A percentile compares a stretch with the other conserved stretches of the same genome.
phyloP scores from a whole-genome alignment of 2,888 invertebrate genomes.

The Heliothis peltigera region DNA sequence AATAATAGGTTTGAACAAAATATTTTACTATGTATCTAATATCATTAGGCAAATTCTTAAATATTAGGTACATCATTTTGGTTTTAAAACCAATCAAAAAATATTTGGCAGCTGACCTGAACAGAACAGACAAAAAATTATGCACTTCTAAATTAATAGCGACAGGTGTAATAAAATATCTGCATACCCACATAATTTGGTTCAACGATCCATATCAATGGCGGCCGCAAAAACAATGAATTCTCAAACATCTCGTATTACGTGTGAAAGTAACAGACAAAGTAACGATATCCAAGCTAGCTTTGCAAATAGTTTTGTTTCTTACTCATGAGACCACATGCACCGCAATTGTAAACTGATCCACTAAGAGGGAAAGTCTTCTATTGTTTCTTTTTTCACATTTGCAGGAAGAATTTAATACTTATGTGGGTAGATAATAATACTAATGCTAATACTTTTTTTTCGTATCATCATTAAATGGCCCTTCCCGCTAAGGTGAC shows the following conservation, averaged over 20 bases:
- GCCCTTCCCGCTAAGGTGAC: no score
- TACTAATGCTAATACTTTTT: no score
- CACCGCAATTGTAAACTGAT: slow-evolving; percentile 65
- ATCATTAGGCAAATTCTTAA: no score
- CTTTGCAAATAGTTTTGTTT: slow-evolving; percentile 63
- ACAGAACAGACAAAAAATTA: neutral
- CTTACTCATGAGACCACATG: slow-evolving; percentile 59
- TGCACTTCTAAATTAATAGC: neutral
- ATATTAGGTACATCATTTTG: no score
- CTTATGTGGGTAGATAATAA: slow-evolving; percentile 1
- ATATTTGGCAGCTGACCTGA: no score
- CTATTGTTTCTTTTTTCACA: slow-evolving; percentile 50
- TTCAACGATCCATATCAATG: slow-evolving; percentile 39
- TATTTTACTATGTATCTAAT: no score
- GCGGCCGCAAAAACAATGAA: slow-evolving; percentile 61
- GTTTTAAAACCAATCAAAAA: no score
- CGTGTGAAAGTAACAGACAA: slow-evolving; percentile 62
- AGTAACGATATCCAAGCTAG: slow-evolving; percentile 58
- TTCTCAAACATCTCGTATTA: slow-evolving; percentile 67
- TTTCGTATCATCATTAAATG: no score
- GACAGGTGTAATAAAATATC: neutral
- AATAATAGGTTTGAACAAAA: no score
- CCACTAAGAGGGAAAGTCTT: slow-evolving; percentile 60
- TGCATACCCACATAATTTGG: neutral
- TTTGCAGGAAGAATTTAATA: slow-evolving; percentile 23